Evolutionary conservation across 2,888 invertebrate genomes (phyloP).

Genomic region (Eupithecia dodoneata): DNA sequence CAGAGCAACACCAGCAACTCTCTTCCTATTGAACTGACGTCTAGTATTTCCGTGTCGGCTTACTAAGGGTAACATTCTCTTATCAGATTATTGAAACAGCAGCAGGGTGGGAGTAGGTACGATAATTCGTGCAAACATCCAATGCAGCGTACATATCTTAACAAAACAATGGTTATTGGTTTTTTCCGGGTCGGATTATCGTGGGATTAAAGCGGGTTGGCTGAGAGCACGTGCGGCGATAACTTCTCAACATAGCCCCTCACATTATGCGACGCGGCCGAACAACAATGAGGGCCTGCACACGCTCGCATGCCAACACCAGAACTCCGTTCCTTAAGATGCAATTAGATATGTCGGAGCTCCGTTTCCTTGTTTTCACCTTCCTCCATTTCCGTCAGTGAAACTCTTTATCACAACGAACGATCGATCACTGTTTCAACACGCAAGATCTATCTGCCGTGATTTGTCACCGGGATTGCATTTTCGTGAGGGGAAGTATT

Average conservation of each 20-base stretch:
- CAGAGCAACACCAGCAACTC: constrained; percentile 44
- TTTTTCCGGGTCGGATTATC: constrained; percentile 79
- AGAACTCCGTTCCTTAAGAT: constrained; percentile 58
- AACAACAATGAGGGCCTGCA: constrained; percentile 62
- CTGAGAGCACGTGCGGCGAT: constrained; percentile 69
- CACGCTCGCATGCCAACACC: constrained; percentile 57
- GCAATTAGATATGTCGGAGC: constrained; percentile 64
- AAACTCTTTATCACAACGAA: constrained; percentile 59
- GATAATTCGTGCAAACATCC: constrained; percentile 73
- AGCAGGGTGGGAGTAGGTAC: constrained; percentile 56
- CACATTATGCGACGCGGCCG: constrained; percentile 45
- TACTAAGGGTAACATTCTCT: constrained; percentile 53
- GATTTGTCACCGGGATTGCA: constrained; percentile 59
- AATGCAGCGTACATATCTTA: constrained; percentile 69
- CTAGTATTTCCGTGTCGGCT: constrained; percentile 32
- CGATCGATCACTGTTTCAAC: constrained; percentile 63
- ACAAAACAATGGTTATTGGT: constrained; percentile 76
- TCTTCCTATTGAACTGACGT: constrained; percentile 31
- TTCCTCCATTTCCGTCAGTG: constrained; percentile 57
- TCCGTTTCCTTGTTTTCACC: constrained; percentile 65
- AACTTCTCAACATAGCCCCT: constrained; percentile 46
- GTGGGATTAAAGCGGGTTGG: constrained; percentile 67
- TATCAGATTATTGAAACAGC: constrained; percentile 70
- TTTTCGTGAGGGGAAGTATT: constrained; percentile 52
- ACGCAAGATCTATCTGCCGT: constrained; percentile 49